Evolutionary conservation across 2,113 vertebrate species (phyloP), one percentile per base, ranked within the genome.

Genomic region (Actinemys pallida): DNA sequence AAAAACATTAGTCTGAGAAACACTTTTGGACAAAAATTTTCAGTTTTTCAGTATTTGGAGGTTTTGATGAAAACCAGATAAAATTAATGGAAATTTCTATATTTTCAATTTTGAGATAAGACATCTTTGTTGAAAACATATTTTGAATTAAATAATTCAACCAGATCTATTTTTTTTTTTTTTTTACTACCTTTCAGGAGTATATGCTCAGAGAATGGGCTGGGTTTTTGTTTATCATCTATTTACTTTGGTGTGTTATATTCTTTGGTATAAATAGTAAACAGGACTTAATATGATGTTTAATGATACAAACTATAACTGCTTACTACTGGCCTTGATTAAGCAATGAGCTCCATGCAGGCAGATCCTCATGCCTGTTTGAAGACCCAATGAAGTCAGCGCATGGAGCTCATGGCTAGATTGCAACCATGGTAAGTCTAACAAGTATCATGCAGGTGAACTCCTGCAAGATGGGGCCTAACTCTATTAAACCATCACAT

Each of bases 231-330:
- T 35, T n/a, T n/a, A 31, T 65, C 31, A 39, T 39, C 39, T 65
- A 6, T 59, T 59, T 59, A 59, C 13, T 62, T 6, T 62, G 31
- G 57, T 59, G 57, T 31, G 13, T 14, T 10, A 3, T 8, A 69
- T 20, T 16, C 62, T 69, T 12, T 5, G 7, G 47, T 27, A 3
- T 50, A 13, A 50, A 50, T 5, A 50, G 50, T 14, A 50, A 50
- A 50, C 50, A 50, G 50, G 50, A 50, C 50, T 50, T 50, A 50
- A 50, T 50, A 14, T 3, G 10, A 10, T 14, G 31, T 0, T 17
- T 56, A 65, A 78, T 0, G 1, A n/a, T n/a, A 42, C 6, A 10
- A 13, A 79, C 22, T 16, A 5, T 42, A 72, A 10, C 1, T 8
- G 13, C 5, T 29, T 76, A 13, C 76, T 11, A 1, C 1, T 35